Percentiles rank a stretch among this genome's conserved stretches.
Evolutionary conservation across 2,888 invertebrate genomes (phyloP).

Genomic region (Tolmerus cingulatus): DNA sequence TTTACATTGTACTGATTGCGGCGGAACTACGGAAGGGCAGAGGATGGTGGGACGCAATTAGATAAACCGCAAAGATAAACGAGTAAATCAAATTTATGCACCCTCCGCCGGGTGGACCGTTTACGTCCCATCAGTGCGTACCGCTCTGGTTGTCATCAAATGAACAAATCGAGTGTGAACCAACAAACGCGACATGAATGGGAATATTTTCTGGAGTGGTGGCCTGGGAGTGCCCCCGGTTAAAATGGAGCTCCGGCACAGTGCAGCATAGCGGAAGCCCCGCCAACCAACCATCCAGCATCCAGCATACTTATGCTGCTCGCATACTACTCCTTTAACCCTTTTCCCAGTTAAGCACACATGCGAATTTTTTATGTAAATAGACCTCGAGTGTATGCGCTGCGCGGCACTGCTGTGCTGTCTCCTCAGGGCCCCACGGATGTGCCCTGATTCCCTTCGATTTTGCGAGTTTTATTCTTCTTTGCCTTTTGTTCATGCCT

Average conservation of each 20-base stretch:
- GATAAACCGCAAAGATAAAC: conserved; percentile 44
- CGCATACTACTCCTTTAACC: conserved; percentile 37
- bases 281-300: neutral
- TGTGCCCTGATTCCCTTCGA: conserved; percentile 35
- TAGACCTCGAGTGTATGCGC: conserved; percentile 36
- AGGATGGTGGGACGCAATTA: conserved; percentile 32
- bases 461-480: neutral
- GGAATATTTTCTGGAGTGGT: conserved; percentile 49
- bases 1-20: conserved; percentile 11
- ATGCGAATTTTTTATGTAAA: conserved; percentile 42
- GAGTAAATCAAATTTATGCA: conserved; percentile 45
- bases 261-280: neutral
- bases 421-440: neutral
- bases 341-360: conserved; percentile 33
- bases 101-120: conserved; percentile 14
- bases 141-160: conserved; percentile 56
- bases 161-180: conserved; percentile 64
- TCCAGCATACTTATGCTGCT: conserved; percentile 26
- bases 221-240: conserved; percentile 8
- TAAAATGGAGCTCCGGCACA: neutral
- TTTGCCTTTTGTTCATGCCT: conserved; percentile 28
- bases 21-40: neutral
- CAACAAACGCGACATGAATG: conserved; percentile 63
- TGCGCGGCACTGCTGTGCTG: neutral
- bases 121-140: conserved; percentile 35